A percentile compares a stretch with the other conserved stretches of the same genome.
These are phyloP conservation scores for Zaprionus bogoriensis DNA, from an alignment of 2,888 invertebrate genomes.

Conservation along the genomic window DNA sequence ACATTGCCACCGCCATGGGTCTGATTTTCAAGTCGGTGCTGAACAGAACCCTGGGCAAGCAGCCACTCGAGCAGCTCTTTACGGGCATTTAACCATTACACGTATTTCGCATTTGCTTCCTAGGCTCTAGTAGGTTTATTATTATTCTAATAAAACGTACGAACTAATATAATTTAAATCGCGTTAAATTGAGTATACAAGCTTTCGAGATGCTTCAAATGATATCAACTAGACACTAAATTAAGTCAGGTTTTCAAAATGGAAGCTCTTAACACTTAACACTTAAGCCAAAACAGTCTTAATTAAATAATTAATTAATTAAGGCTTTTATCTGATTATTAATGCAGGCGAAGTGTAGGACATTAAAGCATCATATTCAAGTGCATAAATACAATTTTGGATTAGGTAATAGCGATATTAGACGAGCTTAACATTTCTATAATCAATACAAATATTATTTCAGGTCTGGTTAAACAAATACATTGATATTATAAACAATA, in stretches of 20 bases:
- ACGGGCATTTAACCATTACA: background rate
- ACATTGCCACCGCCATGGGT: conserved; percentile 79
- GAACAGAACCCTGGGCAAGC: conserved; percentile 77
- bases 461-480: too few species aligned
- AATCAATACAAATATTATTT: background rate
- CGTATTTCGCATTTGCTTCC: background rate
- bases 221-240: conserved; percentile 7
- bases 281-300: background rate
- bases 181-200: background rate
- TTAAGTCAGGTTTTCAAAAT: conserved; percentile 11
- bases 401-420: background rate
- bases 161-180: conserved; percentile 2
- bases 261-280: conserved; percentile 1
- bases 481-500: too few species aligned
- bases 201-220: conserved; percentile 17
- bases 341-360: too few species aligned
- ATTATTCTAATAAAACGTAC: conserved; percentile 7
- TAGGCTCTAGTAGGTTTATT: background rate
- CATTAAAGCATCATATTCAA: background rate
- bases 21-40: conserved; percentile 78
- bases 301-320: background rate
- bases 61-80: conserved; percentile 77
- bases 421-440: background rate
- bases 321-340: too few species aligned
- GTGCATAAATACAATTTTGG: background rate